Percentiles rank a stretch among this genome's conserved stretches.
Conservation (phyloP, 2,113 vertebrate genomes). For the Anser brachyrhynchus region DNA sequence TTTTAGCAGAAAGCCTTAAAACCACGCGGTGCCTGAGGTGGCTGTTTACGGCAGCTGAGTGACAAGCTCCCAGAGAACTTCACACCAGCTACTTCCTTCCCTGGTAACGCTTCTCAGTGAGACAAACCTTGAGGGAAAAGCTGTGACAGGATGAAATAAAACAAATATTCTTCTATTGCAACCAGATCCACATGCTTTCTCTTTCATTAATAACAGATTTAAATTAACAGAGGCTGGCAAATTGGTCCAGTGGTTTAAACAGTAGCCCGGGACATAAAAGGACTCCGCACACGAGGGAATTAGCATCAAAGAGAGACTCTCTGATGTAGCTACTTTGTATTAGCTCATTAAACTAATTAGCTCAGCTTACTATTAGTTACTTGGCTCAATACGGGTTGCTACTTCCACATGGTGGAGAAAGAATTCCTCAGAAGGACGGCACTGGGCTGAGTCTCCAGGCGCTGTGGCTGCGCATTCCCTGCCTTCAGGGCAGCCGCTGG, state of each 20-base stretch:
- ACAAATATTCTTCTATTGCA: not conserved
- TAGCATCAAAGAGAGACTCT: slow-evolving; percentile 40
- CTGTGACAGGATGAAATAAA: not conserved
- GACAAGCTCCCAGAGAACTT: not conserved
- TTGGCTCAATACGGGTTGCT: not conserved
- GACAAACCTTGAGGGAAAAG: not conserved
- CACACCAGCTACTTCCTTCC: not conserved
- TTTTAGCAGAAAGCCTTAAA: not conserved
- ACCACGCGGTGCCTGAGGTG: not conserved
- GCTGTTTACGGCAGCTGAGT: not conserved
- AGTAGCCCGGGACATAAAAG: slow-evolving; percentile 43
- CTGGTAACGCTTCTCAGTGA: not conserved
- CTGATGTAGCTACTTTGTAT: slow-evolving; percentile 17
- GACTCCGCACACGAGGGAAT: slow-evolving; percentile 30
- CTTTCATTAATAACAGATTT: slow-evolving; percentile 9
- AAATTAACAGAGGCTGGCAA: slow-evolving; percentile 12
- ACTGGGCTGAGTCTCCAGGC: not conserved
- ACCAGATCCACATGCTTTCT: not conserved
- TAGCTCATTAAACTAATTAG: slow-evolving; percentile 58
- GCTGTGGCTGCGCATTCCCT: not conserved
- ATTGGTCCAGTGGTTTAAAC: slow-evolving; percentile 33
- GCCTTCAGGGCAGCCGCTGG: rapidly evolving
- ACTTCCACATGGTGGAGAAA: not conserved
- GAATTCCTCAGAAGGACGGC: not conserved
- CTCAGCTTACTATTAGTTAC: slow-evolving; percentile 11